These are phyloP conservation scores for Pseudotriccus pelzelni DNA, from an alignment of 2,797 vertebrate genomes.

Conservation along the genomic window DNA sequence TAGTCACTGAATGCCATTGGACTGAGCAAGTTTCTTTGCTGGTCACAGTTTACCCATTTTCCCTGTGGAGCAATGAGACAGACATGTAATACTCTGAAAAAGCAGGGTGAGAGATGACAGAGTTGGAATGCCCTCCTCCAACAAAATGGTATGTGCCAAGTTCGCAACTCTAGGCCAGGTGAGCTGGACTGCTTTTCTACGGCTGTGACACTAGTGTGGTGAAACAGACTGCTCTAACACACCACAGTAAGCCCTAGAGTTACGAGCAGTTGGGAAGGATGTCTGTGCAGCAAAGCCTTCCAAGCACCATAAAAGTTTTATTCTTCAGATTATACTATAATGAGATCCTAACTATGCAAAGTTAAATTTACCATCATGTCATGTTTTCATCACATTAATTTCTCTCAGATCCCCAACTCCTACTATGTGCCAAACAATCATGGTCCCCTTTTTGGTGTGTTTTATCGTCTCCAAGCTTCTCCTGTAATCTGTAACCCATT, in stretches of 20 bases:
- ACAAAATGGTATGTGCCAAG: rapidly evolving
- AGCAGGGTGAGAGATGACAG: neutral
- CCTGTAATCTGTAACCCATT: neutral
- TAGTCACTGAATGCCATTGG: neutral
- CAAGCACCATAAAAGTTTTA: neutral
- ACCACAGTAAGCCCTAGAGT: neutral
- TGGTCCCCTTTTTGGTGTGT: neutral
- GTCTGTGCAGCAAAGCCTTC: neutral
- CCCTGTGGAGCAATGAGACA: neutral
- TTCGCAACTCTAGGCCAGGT: neutral
- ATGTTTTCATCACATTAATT: neutral
- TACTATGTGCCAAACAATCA: neutral
- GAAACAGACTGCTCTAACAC: neutral
- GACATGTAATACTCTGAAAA: neutral
- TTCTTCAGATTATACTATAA: neutral
- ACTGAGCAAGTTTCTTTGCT: neutral
- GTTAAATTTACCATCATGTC: neutral
- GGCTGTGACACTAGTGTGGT: rapidly evolving
- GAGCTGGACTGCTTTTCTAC: neutral
- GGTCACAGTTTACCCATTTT: neutral
- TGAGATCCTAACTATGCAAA: neutral
- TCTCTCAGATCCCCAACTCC: neutral
- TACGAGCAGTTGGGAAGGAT: neutral
- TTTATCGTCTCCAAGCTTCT: neutral
- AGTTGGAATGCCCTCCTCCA: neutral